phyloP scores from a whole-genome alignment of 2,888 invertebrate species.

The Incurvaria masculella region DNA sequence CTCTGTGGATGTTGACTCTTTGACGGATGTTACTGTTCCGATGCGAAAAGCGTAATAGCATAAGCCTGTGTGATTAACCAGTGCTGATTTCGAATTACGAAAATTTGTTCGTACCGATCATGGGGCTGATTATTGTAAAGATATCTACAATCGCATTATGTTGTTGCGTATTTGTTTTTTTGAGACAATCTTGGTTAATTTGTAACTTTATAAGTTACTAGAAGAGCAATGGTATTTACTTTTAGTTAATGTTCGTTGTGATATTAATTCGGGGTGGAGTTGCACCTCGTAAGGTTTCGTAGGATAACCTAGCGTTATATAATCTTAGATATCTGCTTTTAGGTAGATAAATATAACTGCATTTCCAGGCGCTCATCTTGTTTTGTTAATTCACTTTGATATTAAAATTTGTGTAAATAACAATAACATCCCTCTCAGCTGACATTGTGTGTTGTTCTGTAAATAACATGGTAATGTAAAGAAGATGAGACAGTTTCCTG shows the following conservation, averaged over 20 bases:
- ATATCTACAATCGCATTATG: no score
- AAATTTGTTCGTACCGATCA: no score
- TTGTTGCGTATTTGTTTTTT: no score
- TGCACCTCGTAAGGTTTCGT: background rate
- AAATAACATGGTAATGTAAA: background rate
- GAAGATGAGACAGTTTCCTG: slow-evolving; percentile 7
- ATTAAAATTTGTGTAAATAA: background rate
- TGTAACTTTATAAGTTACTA: no score
- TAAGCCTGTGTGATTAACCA: no score
- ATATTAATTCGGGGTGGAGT: background rate
- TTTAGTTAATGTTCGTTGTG: background rate
- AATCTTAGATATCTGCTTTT: background rate
- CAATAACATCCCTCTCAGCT: background rate
- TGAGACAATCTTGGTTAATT: no score
- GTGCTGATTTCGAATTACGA: no score
- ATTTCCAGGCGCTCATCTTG: background rate
- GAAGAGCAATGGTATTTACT: background rate
- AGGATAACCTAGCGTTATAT: background rate
- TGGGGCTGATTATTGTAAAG: no score
- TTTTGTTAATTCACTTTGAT: background rate
- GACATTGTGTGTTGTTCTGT: background rate
- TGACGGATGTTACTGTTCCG: no score
- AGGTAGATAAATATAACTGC: background rate
- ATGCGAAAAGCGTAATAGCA: no score
- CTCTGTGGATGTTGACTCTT: no score